A percentile compares a stretch with the other conserved stretches of the same genome.
Evolutionary conservation across 2,888 invertebrate species (phyloP).

Genomic region (Drosophila borborema): DNA sequence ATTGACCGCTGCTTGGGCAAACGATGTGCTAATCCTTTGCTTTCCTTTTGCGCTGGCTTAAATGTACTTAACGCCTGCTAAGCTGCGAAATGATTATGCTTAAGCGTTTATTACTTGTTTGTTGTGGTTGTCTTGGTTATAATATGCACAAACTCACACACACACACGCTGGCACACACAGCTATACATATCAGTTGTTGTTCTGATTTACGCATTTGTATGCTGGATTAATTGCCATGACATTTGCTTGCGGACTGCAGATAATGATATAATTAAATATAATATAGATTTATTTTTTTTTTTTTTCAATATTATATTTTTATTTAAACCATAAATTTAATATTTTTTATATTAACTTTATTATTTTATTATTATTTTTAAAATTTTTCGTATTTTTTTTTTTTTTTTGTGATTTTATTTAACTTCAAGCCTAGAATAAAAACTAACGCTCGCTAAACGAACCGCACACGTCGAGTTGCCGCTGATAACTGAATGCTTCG

Average conservation of each 20-base stretch:
- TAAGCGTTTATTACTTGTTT: slow-evolving; percentile 46
- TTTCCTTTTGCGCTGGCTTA: slow-evolving; percentile 59
- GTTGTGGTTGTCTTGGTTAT: slow-evolving; percentile 61
- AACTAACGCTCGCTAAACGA: slow-evolving; percentile 29
- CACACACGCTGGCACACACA: slow-evolving; percentile 11
- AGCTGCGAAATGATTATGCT: slow-evolving; percentile 73
- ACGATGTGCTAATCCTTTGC: slow-evolving; percentile 45
- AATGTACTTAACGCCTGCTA: slow-evolving; percentile 71
- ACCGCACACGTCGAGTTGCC: slow-evolving; percentile 67
- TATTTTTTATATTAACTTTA: too few relatives aligned
- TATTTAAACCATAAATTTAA: too few relatives aligned
- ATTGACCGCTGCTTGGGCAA: slow-evolving; percentile 52
- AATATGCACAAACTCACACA: slow-evolving; percentile 16
- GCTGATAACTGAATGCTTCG: slow-evolving; percentile 64
- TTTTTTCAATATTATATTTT: background rate
- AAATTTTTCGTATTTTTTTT: background rate
- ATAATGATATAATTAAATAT: background rate
- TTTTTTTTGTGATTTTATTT: background rate
- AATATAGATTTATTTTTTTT: background rate
- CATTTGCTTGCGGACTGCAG: slow-evolving; percentile 14
- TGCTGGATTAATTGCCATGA: slow-evolving; percentile 58
- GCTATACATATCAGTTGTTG: slow-evolving; percentile 23
- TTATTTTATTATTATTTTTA: background rate
- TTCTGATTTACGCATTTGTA: slow-evolving; percentile 39
- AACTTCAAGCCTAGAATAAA: background rate